Base-by-base conservation (phyloP, 2,797 vertebrate species). In the Neomorphus geoffroyi region DNA sequence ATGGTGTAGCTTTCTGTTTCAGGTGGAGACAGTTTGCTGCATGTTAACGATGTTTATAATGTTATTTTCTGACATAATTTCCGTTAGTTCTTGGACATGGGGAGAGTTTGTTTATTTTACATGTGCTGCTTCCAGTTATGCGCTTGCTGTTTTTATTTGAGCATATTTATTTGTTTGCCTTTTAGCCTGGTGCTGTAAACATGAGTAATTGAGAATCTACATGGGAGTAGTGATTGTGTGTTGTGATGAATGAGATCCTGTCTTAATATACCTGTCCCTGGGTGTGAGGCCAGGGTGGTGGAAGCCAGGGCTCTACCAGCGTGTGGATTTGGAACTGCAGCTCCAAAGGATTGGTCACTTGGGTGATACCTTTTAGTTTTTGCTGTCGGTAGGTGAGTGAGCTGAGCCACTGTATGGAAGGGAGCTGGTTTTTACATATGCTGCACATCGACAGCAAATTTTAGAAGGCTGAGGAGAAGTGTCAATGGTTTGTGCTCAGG, bases 121-220 rank as follows among this genome's bases (percentile, higher is more conserved):
- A 54, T 5, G 2, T 33, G 57, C 30, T 57, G 32, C 50, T 86
- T 77, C 74, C 37, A 14, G 75, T 90, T 87, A 21, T 39, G 18
- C 27, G 57, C 50, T 70, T 27, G 33, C 46, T 83, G 89, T 75
- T 73, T 86, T 83, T 70, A 51, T 61, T 75, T 33, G 50, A 54
- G 87, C 71, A 11, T 93, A n/a, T 93, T 88, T 86, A 51, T 86
- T 88, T 89, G 69, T 86, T 95, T 93, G 56, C 66, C 50, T 94
- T 90, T 90, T 78, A 61, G 41, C 41, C 46, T 71, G 28, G 41
- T 18, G 8, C 37, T 78, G 32, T 78, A 81, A 86, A 74, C 75
- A 48, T 16, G 54, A 81, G 78, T 65, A 86, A 78, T 4, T 18
- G 65, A 50, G 72, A 58, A 54, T 61, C 43, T 80, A 4, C 21